Evolutionary conservation across 2,888 invertebrate species (phyloP), one percentile per base, ranked within the genome.

Genomic region (Rutpela maculata): DNA sequence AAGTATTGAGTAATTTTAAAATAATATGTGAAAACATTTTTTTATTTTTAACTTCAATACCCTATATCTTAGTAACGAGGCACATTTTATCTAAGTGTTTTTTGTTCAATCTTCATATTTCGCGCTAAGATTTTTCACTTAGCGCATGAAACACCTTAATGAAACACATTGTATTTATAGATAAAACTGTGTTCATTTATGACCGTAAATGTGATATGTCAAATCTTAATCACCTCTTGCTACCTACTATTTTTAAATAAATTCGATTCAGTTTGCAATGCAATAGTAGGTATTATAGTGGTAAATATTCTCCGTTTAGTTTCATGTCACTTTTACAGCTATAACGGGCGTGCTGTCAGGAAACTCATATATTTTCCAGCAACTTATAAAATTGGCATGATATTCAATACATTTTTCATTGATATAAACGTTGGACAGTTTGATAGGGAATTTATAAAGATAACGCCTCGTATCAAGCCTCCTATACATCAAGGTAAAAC

Each of bases 321-420:
- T 65, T 43, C n/a, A 18, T 50, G 43, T 43, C 65, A 19, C 43
- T 43, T 65, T 43, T 43, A 19, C 43, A 18, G 38, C 10, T 15
- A 12, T 65, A 65, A 50, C 26, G 22, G 31, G 19, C 38, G 18
- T 19, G 22, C 19, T 65, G 65, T 43, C 65, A 22, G 65, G 38
- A 65, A 65, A 65, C 65, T 65, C 65, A 65, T 65, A 65, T 65
- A 65, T 65, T 65, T 43, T 65, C 43, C 65, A 65, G 43, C 65
- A 43, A 38, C 65, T 43, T 43, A 65, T 65, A 22, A 43, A 65
- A 65, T 17, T 43, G 38, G 12, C 65, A 43, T 22, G 65, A 43
- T 65, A 65, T 65, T 65, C 65, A 43, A 43, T 65, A 65, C 43
- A 65, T 65, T 43, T 38, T 65, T 43, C 43, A 38, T 43, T 43